Percentiles rank a stretch among this genome's conserved stretches.
These are phyloP conservation scores for Heterocephalus glaber DNA, from an alignment of 2,113 vertebrate genomes.

Conservation along the genomic window DNA sequence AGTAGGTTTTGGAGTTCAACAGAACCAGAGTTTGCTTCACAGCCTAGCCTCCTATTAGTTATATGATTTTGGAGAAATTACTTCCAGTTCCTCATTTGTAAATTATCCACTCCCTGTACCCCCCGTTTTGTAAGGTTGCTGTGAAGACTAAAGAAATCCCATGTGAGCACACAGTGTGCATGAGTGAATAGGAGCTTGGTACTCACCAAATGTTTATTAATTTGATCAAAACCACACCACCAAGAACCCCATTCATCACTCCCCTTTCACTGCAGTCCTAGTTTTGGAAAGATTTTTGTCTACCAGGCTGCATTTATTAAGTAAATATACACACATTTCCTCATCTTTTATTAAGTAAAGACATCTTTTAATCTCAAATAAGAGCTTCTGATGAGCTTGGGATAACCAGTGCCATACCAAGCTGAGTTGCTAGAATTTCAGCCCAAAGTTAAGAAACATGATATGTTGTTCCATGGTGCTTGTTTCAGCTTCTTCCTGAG, in stretches of 20 bases:
- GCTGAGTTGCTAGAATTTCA: slow-evolving; percentile 38
- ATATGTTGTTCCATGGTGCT: not conserved
- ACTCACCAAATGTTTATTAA: not conserved
- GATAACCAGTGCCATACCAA: slow-evolving; percentile 15
- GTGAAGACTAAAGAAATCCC: not conserved
- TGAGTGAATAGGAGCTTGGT: not conserved
- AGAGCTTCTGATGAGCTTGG: slow-evolving; percentile 49
- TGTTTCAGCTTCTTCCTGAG: slow-evolving; percentile 52
- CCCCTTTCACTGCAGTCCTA: not conserved
- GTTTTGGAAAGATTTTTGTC: slow-evolving; percentile 41
- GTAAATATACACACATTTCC: slow-evolving; percentile 52
- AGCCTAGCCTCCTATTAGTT: not conserved
- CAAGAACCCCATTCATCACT: not conserved
- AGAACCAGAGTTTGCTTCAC: not conserved
- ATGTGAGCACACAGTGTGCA: not conserved
- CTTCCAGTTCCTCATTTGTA: not conserved
- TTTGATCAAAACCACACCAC: not conserved
- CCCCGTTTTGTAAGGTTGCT: not conserved
- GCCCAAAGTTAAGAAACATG: slow-evolving; percentile 48
- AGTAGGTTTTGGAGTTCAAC: not conserved
- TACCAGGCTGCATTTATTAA: slow-evolving; percentile 43
- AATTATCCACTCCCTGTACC: not conserved
- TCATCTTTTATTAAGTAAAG: slow-evolving; percentile 62
- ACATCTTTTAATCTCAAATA: slow-evolving; percentile 38
- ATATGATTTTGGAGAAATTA: not conserved